Evolutionary conservation across 2,888 invertebrate genomes (phyloP), one percentile per base, ranked within the genome.

Genomic region (Dryobota labecula): DNA sequence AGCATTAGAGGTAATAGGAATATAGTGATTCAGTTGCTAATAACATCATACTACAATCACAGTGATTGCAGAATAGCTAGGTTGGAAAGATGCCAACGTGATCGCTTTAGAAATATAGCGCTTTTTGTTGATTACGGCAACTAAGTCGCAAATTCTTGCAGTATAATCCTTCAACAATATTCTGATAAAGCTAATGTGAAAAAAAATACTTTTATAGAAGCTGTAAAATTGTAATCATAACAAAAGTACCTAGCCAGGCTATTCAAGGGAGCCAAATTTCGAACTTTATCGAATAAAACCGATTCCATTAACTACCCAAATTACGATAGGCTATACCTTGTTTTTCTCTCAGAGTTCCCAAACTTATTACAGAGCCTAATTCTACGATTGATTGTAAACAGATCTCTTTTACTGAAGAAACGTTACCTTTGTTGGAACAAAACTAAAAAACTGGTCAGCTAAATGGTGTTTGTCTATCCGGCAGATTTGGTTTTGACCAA

Each of bases 401-500:
- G n/a, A 65, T 62, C n/a, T 45, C 27, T 47, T 66, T 58, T 62
- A 33, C 13, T 51, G 24, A 45, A n/a, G 18, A 49, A 69, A 63
- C 66, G 3, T 33, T 15, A 36, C 47, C 7, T 13, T 15, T 30
- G 1, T 54, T 47, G 5, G 15, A 56, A 38, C 1, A 38, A 63
- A 47, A 68, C 47, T 43, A 24, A 41, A 62, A 61, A 45, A 27
- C 8, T 65, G 24, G 45, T 36, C 47, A 61, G 62, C 20, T 56
- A 57, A 72, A 73, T 70, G 57, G 58, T 76, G 57, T 61, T 73
- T 67, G 69, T 54, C 58, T 45, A 82, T 18, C 51, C 33, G 33
- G 58, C 73, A 70, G 58, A 70, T 71, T 63, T 62, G 69, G 70
- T 74, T 79, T 81, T 70, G 73, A 76, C 78, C 70, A 82, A 84